Evolutionary conservation across 2,888 invertebrate species (phyloP), one percentile per base, ranked within the genome.

Genomic region (Nebria salina): DNA sequence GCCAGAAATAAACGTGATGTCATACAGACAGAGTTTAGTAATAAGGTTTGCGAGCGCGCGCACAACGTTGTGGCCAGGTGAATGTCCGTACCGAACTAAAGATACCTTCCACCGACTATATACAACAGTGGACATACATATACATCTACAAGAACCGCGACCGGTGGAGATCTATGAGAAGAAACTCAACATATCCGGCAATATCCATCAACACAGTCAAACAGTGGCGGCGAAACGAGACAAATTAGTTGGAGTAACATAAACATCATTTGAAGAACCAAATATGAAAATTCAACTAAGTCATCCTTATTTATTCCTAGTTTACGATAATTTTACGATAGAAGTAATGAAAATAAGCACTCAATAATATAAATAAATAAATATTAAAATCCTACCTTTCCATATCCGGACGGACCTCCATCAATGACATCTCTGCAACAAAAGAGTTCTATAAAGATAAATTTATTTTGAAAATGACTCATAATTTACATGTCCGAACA

Each of bases 331-430:
- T 0, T 20, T 20, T 20, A 20, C 20, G 20, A 20, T 20, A 20
- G 20, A 20, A 20, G 1, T 20, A 20, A 20, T 20, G 20, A 20
- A 20, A 20, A 20, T 20, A 20, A 20, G 20, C 20, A 20, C 20
- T 20, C 20, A 20, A 20, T 20, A 20, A 20, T 20, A 20, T 34
- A 34, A 66, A 66, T 66, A 66, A 7, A 25, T 68, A 70, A 25
- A 70, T 83, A 81, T 76, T 84, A 83, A 83, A 82, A 68, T 82
- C 86, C 84, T 83, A 86, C 86, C 84, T 85, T 85, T 82, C 84
- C 83, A 64, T 83, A 83, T 65, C 84, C 73, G 68, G 84, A 75
- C 75, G 83, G 82, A 83, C 84, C 84, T 82, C 84, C 85, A 77
- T 84, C 84, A 73, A 84, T 83, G 82, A 83, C 83, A 82, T 86